Evolutionary conservation across 2,888 invertebrate genomes (phyloP), one percentile per base, ranked within the genome.

Genomic region (Xylota sylvarum): DNA sequence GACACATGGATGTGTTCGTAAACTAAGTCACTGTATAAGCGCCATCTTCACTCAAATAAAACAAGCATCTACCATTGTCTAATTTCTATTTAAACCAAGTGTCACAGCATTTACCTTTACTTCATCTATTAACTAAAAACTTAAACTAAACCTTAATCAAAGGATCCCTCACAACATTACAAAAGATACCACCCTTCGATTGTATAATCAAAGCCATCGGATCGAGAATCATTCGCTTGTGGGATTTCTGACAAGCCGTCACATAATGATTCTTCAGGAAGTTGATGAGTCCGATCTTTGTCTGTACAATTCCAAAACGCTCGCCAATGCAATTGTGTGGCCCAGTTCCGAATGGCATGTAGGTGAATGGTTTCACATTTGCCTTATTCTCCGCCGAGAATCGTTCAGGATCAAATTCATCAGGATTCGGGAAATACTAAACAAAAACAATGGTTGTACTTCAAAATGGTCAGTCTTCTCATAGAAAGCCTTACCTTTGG

Each of bases 241-340:
- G 83, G 0, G 92, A 90, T 23, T 89, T 82, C 0, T 88, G 81
- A 14, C 90, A 90, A 2, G 64, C 30, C 9, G 88, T 87, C 0
- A 93, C 91, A n/a, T 74, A 88, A 72, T 92, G 90, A 78, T 92
- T 92, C 78, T 89, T 91, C 0, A 92, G 86, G 9, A 92, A 86
- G 69, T 91, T 90, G 0, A 92, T 89, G 6, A 92, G 72, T 10
- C 92, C 92, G 0, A 92, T 72, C 58, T 91, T 92, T 0, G 89
- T 52, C 62, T 92, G 91, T 0, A 92, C 86, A 4, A 92, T 60
- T 0, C 91, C 92, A 65, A 92, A 91, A 1, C 92, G 90, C 56
- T 90, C 91, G 17, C 92, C 92, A 74, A 92, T 91, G 74, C 92
- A 92, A 73, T 91, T 91, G 58, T 90, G 92, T 0, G 91, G 91